Percentiles rank a stretch among this genome's conserved stretches.
phyloP scores from a whole-genome alignment of 2,113 vertebrate genomes.

The Paramormyrops kingsleyae region DNA sequence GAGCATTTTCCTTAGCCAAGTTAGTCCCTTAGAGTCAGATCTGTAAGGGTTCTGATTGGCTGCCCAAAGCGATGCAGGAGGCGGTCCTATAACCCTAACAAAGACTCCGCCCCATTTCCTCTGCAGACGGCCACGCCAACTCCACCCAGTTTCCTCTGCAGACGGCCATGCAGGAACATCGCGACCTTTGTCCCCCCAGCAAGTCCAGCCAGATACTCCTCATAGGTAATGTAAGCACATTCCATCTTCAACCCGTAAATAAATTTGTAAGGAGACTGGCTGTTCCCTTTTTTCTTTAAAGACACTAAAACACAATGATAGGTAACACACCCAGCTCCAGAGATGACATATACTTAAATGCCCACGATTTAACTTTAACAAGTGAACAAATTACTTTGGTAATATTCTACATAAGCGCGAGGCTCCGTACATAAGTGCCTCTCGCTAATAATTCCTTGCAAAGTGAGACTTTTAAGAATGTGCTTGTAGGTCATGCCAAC shows the following conservation, averaged over 20 bases:
- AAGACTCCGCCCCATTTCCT: background rate
- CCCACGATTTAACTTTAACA: background rate
- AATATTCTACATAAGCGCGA: background rate
- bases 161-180: background rate
- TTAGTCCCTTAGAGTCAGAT: background rate
- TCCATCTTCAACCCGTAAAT: background rate
- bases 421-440: background rate
- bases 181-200: background rate
- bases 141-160: background rate
- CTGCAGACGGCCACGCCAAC: too few species aligned
- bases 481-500: background rate
- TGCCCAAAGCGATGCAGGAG: background rate
- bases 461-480: background rate
- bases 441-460: background rate
- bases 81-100: background rate
- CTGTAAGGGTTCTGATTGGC: background rate
- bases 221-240: background rate
- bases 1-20: background rate
- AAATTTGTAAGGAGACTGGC: background rate
- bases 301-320: background rate
- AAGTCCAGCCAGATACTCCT: background rate
- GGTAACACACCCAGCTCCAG: too few species aligned
- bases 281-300: background rate
- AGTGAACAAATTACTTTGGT: background rate
- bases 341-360: too few species aligned